Conservation (phyloP, 2,888 invertebrate genomes). For the Amphipoea lucens region DNA sequence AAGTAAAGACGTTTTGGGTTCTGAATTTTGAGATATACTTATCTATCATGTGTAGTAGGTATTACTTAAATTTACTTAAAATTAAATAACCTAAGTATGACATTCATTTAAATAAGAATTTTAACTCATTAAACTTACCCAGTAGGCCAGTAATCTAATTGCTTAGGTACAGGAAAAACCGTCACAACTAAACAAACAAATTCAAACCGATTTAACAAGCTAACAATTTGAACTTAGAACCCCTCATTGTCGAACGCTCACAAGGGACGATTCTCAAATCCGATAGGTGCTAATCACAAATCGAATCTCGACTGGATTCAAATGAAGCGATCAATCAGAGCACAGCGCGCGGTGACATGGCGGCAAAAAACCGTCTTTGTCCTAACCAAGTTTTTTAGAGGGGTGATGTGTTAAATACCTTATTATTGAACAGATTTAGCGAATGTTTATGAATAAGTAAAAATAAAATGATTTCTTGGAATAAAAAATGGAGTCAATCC, state of each 20-base stretch:
- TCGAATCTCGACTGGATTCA: constrained; percentile 83
- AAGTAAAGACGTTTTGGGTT: neutral
- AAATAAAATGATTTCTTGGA: neutral
- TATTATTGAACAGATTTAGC: constrained; percentile 32
- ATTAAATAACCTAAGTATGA: neutral
- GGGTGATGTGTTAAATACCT: constrained; percentile 48
- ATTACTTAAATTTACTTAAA: neutral
- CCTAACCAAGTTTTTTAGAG: constrained; percentile 49
- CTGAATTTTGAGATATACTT: neutral
- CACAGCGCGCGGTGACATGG: constrained; percentile 80
- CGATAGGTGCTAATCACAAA: constrained; percentile 83
- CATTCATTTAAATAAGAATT: neutral
- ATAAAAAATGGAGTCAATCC: neutral
- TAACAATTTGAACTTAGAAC: constrained; percentile 50
- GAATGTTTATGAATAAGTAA: neutral
- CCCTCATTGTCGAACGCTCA: constrained; percentile 46
- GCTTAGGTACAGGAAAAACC: neutral
- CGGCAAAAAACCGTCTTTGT: constrained; percentile 63
- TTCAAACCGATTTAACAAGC: constrained; percentile 29
- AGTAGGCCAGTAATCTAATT: neutral
- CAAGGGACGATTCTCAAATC: constrained; percentile 69
- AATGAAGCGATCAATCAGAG: constrained; percentile 87
- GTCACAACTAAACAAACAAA: constrained; percentile 10
- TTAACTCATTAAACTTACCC: neutral
- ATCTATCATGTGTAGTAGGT: neutral